These are phyloP conservation scores for Hephaestus fuliginosus DNA, from an alignment of 2,797 vertebrate species.

Conservation along the genomic window DNA sequence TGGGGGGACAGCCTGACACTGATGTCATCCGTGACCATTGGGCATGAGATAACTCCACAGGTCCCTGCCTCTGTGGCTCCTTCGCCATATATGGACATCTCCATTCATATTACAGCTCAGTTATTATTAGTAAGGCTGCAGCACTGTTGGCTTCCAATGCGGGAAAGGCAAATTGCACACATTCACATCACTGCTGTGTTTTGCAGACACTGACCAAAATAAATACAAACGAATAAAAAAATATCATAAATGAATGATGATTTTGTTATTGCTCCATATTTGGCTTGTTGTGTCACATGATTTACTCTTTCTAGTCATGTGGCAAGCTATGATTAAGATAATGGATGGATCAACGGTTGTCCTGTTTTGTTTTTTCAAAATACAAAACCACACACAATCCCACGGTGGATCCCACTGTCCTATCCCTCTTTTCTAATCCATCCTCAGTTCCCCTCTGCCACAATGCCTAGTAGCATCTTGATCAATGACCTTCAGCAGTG, in stretches of 20 bases:
- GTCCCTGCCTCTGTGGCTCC: slow-evolving; percentile 53
- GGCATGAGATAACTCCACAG: slow-evolving; percentile 67
- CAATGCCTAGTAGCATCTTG: slow-evolving; percentile 10
- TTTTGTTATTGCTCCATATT: slow-evolving; percentile 3
- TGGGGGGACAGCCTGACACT: slow-evolving; percentile 65
- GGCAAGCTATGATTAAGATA: background rate
- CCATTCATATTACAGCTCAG: slow-evolving; percentile 65
- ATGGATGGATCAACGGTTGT: background rate
- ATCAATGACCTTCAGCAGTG: slow-evolving; percentile 57
- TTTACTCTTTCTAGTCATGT: background rate
- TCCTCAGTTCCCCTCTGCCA: background rate
- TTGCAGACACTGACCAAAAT: slow-evolving; percentile 18
- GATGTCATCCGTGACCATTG: slow-evolving; percentile 72
- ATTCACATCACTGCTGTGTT: slow-evolving; percentile 54
- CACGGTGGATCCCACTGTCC: background rate
- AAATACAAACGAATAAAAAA: slow-evolving; percentile 5
- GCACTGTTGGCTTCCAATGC: slow-evolving; percentile 52
- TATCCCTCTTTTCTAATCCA: background rate
- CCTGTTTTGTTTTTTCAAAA: background rate
- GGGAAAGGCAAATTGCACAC: slow-evolving; percentile 41
- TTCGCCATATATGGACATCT: slow-evolving; percentile 73
- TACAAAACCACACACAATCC: background rate
- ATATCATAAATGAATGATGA: background rate
- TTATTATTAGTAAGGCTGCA: slow-evolving; percentile 73
- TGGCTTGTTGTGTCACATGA: slow-evolving; percentile 6